Base-by-base conservation (phyloP, 2,797 vertebrate species). In the Ctenosaura bakeri region DNA sequence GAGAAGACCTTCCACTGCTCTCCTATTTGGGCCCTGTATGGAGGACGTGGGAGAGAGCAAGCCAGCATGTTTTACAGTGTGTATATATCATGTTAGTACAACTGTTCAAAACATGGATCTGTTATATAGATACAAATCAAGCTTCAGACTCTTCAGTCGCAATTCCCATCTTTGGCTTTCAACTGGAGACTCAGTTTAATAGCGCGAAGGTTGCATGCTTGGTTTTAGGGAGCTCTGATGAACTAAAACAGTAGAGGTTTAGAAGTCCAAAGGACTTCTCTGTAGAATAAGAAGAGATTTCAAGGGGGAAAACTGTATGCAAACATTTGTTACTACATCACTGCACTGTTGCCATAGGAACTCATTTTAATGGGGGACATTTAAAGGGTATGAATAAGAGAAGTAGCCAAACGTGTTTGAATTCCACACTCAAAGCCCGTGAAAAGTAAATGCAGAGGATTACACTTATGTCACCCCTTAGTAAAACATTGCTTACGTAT, bases 301-400 rank as follows among this genome's bases (percentile, higher is more conserved):
- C 50, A n/a, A 69, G 32, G 35, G 5, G 20, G 83, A 29, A 7
- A 64, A 76, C n/a, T 50, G 4, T 52, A 86, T 10, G 32, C 50
- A 90, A 62, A 64, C 78, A 76, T 77, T 50, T 82, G 42, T 86
- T 50, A 82, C 24, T 12, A 71, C 8, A 73, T 79, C 20, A 73
- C 35, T 80, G 73, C 80, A 20, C 42, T 14, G 24, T 42, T 77
- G 42, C 46, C 69, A 66, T 77, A 87, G 89, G 59, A 90, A 90
- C 42, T 46, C 16, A 10, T 82, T 64, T 83, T 78, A 77, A 83
- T 50, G 54, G 69, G 80, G 38, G 69, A 84, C 46, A 66, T 35
- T 77, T 80, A 32, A 81, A 46, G 29, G 35, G 12, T 74, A 62
- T 74, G 54, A 87, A 76, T 59, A 76, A 42, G 73, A 80, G 59